Evolutionary conservation across 2,113 vertebrate genomes (phyloP).

Genomic region (Zosterops hypoxanthus): DNA sequence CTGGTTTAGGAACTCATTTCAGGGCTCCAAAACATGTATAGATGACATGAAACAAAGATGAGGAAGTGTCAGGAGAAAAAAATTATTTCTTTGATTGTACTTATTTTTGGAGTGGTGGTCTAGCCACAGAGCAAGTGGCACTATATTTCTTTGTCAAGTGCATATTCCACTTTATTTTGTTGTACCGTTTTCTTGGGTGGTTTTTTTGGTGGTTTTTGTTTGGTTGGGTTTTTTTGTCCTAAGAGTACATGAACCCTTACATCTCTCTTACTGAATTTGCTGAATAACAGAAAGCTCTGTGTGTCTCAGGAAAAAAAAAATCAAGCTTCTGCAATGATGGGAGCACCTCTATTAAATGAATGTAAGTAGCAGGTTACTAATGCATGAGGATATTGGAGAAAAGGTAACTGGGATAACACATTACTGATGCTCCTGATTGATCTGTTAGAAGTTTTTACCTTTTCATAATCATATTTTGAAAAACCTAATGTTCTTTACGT

Average conservation of each 20-base stretch:
- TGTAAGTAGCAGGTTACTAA: conserved; percentile 18
- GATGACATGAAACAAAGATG: neutral
- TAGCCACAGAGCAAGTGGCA: neutral
- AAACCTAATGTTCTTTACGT: neutral
- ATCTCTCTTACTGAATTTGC: conserved; percentile 22
- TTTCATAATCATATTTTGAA: neutral
- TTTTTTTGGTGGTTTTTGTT: too few relatives aligned
- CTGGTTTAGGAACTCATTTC: neutral
- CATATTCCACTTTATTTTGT: neutral
- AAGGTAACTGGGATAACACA: neutral
- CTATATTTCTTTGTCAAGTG: neutral
- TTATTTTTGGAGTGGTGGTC: neutral
- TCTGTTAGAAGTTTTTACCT: neutral
- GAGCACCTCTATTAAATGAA: neutral
- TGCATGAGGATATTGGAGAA: neutral
- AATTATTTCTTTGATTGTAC: neutral
- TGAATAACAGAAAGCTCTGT: neutral
- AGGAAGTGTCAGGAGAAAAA: neutral
- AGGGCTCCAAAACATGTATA: neutral
- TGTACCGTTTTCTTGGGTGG: neutral
- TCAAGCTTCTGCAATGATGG: neutral
- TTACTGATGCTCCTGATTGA: neutral
- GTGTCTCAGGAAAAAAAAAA: neutral
- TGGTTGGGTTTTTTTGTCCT: neutral
- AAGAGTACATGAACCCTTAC: neutral